A percentile compares a stretch with the other conserved stretches of the same genome.
Conservation (phyloP, 2,113 vertebrate species). For the Dasyurus viverrinus region DNA sequence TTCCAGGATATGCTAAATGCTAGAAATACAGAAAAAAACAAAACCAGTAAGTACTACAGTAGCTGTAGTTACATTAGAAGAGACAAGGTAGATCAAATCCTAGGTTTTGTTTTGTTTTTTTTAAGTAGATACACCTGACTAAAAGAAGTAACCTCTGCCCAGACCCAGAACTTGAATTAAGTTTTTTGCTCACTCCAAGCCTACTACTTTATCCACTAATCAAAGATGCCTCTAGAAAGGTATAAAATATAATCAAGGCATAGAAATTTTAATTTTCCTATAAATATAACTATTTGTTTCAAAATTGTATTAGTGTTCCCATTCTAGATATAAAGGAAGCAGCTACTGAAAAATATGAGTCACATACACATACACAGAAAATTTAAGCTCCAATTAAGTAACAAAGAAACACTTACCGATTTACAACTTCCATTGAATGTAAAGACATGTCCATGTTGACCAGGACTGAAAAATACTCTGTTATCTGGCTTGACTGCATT, state of each 20-base stretch:
- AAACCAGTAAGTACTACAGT: not conserved
- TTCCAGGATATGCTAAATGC: too few species aligned
- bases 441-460: slow-evolving; percentile 99
- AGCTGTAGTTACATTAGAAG: not conserved
- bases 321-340: not conserved
- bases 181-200: not conserved
- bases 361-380: not conserved
- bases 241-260: not conserved
- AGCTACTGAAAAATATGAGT: not conserved
- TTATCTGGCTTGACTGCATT: slow-evolving; percentile 99
- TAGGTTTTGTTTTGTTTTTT: too few species aligned
- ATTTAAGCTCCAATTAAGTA: not conserved
- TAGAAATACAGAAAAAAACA: too few species aligned
- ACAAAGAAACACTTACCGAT: slow-evolving; percentile 87
- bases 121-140: not conserved
- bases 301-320: not conserved
- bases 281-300: not conserved
- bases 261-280: not conserved
- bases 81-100: not conserved
- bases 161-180: not conserved
- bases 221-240: not conserved
- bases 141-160: not conserved
- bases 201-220: not conserved
- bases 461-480: slow-evolving; percentile 97
- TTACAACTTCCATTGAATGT: slow-evolving; percentile 99